phyloP scores from a whole-genome alignment of 2,888 invertebrate genomes.

The Noctua pronuba region DNA sequence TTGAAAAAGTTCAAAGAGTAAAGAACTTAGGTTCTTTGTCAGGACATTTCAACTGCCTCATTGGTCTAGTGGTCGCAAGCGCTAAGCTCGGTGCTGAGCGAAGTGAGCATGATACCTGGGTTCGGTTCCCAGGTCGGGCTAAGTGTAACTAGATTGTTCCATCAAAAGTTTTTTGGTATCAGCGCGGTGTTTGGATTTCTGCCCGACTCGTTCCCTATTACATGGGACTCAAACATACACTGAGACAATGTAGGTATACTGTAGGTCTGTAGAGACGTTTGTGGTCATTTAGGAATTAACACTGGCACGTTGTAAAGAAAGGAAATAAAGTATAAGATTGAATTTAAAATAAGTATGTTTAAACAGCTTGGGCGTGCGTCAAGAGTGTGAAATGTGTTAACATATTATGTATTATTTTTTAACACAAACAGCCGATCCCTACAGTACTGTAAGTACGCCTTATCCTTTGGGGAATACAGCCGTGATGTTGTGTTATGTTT shows the following conservation, averaged over 20 bases:
- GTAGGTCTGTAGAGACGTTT: background rate
- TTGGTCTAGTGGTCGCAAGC: background rate
- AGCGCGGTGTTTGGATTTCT: background rate
- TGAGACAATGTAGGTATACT: background rate
- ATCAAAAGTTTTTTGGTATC: background rate
- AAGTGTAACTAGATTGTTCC: background rate
- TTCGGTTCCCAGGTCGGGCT: background rate
- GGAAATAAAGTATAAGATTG: background rate
- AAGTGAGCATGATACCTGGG: background rate
- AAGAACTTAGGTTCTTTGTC: background rate
- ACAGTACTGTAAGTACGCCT: background rate
- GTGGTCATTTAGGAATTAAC: background rate
- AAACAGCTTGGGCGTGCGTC: background rate
- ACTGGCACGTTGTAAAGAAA: background rate
- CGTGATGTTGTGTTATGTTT: background rate
- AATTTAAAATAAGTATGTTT: background rate
- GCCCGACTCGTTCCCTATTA: background rate
- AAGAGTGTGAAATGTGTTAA: background rate
- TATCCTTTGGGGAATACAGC: background rate
- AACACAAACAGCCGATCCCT: background rate
- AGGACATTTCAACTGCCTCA: background rate
- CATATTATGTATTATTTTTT: background rate
- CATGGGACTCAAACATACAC: background rate
- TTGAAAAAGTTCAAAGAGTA: background rate
- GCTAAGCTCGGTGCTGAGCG: background rate